Conservation (phyloP, 2,797 vertebrate genomes). For the Melanotaenia maccullochi region DNA sequence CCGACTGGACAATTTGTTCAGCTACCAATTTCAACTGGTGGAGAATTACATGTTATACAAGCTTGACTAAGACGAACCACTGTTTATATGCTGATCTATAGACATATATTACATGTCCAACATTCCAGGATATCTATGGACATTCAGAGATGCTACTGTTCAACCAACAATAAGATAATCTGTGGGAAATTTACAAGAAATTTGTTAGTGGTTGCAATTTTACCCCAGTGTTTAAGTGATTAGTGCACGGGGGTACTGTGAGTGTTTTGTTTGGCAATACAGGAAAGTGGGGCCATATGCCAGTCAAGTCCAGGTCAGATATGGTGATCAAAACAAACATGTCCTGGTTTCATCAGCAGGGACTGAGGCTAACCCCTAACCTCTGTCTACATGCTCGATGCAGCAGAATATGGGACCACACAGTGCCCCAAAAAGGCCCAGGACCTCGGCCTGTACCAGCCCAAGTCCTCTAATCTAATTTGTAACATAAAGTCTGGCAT, state of each 20-base stretch:
- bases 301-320: slow-evolving; percentile 80
- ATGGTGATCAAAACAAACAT: slow-evolving; percentile 79
- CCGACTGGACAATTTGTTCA: too few relatives aligned
- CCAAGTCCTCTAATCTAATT: slow-evolving; percentile 80
- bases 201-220: slow-evolving; percentile 49
- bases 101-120: background rate
- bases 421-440: slow-evolving; percentile 64
- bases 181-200: slow-evolving; percentile 37
- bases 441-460: slow-evolving; percentile 59
- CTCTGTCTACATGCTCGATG: slow-evolving; percentile 56
- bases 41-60: background rate
- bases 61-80: background rate
- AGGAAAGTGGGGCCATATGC: slow-evolving; percentile 76
- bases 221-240: slow-evolving; percentile 59
- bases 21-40: too few relatives aligned
- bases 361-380: slow-evolving; percentile 64
- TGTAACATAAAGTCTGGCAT: slow-evolving; percentile 73
- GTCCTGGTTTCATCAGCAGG: slow-evolving; percentile 68
- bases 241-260: slow-evolving; percentile 44
- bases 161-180: slow-evolving; percentile 54
- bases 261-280: slow-evolving; percentile 75
- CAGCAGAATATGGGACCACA: slow-evolving; percentile 59
- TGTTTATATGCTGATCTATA: background rate
- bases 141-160: slow-evolving; percentile 28
- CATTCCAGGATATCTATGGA: slow-evolving; percentile 2